Percentiles rank a stretch among this genome's conserved stretches.
Conservation (phyloP, 1,140 invertebrate genomes). For the Potamilus streckersoni region DNA sequence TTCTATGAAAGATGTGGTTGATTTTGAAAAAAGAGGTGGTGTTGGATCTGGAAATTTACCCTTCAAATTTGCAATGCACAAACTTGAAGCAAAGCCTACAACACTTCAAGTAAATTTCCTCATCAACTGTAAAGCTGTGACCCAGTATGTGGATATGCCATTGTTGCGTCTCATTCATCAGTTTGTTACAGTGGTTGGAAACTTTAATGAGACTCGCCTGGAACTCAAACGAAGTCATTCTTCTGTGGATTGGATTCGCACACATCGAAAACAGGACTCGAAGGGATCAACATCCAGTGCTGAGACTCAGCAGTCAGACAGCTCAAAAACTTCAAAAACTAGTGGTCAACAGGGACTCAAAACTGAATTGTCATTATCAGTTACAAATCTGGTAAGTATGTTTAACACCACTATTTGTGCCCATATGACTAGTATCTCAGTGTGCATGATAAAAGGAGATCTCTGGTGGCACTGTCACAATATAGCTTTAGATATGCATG, state of each 20-base stretch:
- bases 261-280: conserved; percentile 63
- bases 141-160: conserved; percentile 89
- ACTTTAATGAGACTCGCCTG: conserved; percentile 93
- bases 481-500: no score
- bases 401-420: no score
- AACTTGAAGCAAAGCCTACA: conserved; percentile 65
- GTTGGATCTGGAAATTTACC: conserved; percentile 71
- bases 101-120: conserved; percentile 64
- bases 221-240: conserved; percentile 75
- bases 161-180: conserved; percentile 92
- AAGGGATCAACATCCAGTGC: conserved; percentile 64
- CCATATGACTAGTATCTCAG: no score
- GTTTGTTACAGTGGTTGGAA: conserved; percentile 97
- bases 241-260: conserved; percentile 49
- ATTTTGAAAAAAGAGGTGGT: conserved; percentile 86
- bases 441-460: no score
- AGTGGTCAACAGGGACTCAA: background rate
- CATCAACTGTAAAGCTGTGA: conserved; percentile 59
- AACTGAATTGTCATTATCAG: conserved; percentile 3
- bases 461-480: no score
- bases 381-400: no score
- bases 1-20: conserved; percentile 86
- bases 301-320: conserved; percentile 61
- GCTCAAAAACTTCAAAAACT: conserved; percentile 35
- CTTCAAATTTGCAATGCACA: conserved; percentile 63